A percentile compares a stretch with the other conserved stretches of the same genome.
Evolutionary conservation across 1,140 invertebrate species (phyloP).

Genomic region (Sogatella furcifera): DNA sequence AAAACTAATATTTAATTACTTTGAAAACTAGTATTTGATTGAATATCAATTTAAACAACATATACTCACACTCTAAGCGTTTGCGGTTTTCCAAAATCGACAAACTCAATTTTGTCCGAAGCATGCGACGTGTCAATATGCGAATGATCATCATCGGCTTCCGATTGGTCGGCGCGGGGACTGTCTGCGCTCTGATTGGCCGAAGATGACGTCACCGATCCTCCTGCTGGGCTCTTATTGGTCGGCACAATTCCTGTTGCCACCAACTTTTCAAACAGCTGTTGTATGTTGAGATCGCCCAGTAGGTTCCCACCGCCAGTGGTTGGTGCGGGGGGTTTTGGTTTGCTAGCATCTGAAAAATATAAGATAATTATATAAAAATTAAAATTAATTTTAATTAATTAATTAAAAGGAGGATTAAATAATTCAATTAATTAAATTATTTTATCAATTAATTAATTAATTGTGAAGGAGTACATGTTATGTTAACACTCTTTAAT

Average conservation of each 20-base stretch:
- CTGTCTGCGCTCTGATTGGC: no score
- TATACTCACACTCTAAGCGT: conserved; percentile 60
- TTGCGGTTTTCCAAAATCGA: conserved; percentile 54
- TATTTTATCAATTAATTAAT: no score
- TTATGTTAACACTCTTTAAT: no score
- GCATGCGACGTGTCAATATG: conserved; percentile 15
- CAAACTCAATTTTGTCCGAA: conserved; percentile 39
- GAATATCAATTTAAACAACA: conserved; percentile 4
- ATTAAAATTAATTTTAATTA: no score
- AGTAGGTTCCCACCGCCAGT: not conserved
- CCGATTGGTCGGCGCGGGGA: no score
- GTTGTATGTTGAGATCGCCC: conserved; percentile 57
- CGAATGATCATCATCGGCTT: no score
- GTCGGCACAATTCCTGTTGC: conserved; percentile 66
- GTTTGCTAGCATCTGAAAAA: conserved; percentile 1
- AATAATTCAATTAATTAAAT: no score
- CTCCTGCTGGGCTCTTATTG: conserved; percentile 7
- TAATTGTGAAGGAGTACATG: no score
- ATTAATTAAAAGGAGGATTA: no score
- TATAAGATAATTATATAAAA: not conserved
- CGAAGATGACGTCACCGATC: no score
- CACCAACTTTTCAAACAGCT: conserved; percentile 72
- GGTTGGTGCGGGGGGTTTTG: conserved; percentile 34
- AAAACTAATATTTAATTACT: no score
- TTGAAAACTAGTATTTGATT: no score